These are phyloP conservation scores for Rhyzopertha dominica DNA, from an alignment of 1,140 invertebrate genomes.

Conservation along the genomic window DNA sequence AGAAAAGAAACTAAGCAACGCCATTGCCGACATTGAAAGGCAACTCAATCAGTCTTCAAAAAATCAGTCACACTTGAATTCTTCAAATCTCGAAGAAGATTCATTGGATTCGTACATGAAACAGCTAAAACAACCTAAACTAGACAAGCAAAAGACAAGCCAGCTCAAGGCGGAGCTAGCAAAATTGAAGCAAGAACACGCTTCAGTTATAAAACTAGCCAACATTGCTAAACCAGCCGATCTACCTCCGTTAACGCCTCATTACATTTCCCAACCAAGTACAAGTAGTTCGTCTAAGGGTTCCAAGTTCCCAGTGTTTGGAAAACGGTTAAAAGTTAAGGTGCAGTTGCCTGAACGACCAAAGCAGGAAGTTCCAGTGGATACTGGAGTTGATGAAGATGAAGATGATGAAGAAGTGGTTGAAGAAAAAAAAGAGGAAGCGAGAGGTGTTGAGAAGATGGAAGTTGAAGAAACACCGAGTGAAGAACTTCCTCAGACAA, in stretches of 20 bases:
- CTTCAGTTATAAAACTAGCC: conserved; percentile 62
- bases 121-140: conserved; percentile 47
- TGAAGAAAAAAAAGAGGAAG: conserved; percentile 15
- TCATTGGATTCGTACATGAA: conserved; percentile 71
- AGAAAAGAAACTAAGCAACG: conserved; percentile 54
- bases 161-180: conserved; percentile 57
- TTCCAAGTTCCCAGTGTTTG: conserved; percentile 36
- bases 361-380: conserved; percentile 14
- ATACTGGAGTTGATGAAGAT: conserved; percentile 40
- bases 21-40: conserved; percentile 57
- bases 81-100: conserved; percentile 53
- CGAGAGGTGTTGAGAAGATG: too few species aligned
- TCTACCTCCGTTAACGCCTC: conserved; percentile 52
- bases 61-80: conserved; percentile 21
- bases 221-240: conserved; percentile 73
- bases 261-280: conserved; percentile 12
- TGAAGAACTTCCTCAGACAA: too few species aligned
- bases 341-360: conserved; percentile 20
- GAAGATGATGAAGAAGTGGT: conserved; percentile 41
- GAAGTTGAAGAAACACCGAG: too few species aligned
- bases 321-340: conserved; percentile 38
- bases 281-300: conserved; percentile 12
- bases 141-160: conserved; percentile 50
- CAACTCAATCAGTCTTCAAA: conserved; percentile 47
- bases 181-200: conserved; percentile 65